Base-by-base conservation (phyloP, 2,797 vertebrate genomes). In the Sebastes melanostomus region DNA sequence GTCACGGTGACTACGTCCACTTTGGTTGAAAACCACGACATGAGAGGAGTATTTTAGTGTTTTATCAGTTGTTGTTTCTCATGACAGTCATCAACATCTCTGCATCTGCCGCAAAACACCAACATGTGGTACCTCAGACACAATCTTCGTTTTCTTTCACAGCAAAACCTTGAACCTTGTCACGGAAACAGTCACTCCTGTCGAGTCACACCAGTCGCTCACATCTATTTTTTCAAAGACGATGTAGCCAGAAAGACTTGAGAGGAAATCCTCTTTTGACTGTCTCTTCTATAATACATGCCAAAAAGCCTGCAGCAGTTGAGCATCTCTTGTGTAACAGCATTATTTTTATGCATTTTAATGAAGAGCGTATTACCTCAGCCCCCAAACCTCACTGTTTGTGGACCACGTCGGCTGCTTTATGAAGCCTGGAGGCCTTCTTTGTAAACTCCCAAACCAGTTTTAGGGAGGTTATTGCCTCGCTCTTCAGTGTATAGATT, bases 291-390 rank as follows among this genome's bases (percentile, higher is more conserved):
- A 69, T 84, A 80, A 89, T 75, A 36, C 56, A 85, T 83, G 60
- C 63, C 67, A 84, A 89, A 78, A 67, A 77, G 75, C 87, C 84
- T 72, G 85, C 70, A 86, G 86, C 68, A 11, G 52, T 3, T 1
- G 56, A 89, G 84, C 67, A 81, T 86, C 77, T 84, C 52, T 86
- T 85, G 84, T 78, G 84, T 85, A 82, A 81, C 75, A 9, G 56
- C 50, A 73, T 88, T 79, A 86, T 84, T 89, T 74, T 66, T 59
- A 80, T 89, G 89, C 80, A 85, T 89, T 88, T 90, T 83, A 90
- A 91, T 91, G 70, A 91, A 74, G 34, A 70, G 77, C 1, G 20
- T 18, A 59, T 81, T 83, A 81, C 78, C 30, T 79, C 65, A 76
- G 50, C 42, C 36, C 34, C 72, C 72, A 72, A 59, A 85, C 22